These are phyloP conservation scores for Lacerta agilis DNA, from an alignment of 2,797 vertebrate species.

Conservation along the genomic window DNA sequence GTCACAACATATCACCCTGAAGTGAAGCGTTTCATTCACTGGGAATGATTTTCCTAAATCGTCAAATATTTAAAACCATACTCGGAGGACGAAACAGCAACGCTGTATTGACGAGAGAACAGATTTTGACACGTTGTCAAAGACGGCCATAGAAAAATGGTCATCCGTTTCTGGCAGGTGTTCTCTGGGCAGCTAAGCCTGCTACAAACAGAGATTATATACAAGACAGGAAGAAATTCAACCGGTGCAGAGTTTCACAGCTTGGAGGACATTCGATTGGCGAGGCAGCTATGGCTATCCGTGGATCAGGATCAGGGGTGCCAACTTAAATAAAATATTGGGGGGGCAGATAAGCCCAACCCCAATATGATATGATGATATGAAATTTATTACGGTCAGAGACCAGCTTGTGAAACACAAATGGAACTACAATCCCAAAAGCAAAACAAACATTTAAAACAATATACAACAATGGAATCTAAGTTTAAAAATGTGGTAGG, in stretches of 20 bases:
- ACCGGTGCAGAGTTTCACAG: neutral
- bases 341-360: too few species aligned
- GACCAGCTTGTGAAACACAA: too few species aligned
- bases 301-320: too few species aligned
- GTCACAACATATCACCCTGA: conserved; percentile 80
- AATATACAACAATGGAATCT: too few species aligned
- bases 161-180: neutral
- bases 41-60: conserved; percentile 74
- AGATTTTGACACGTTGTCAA: neutral
- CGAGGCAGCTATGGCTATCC: too few species aligned
- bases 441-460: too few species aligned
- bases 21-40: conserved; percentile 74
- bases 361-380: too few species aligned
- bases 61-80: conserved; percentile 61
- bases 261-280: neutral
- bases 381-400: too few species aligned
- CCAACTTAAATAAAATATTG: too few species aligned
- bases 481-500: too few species aligned
- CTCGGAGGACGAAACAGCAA: conserved; percentile 46
- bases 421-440: too few species aligned
- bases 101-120: neutral
- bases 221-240: neutral
- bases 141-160: neutral
- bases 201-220: neutral
- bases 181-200: neutral